phyloP scores from a whole-genome alignment of 2,113 vertebrate species.

The Pachypanchax playfairii region DNA sequence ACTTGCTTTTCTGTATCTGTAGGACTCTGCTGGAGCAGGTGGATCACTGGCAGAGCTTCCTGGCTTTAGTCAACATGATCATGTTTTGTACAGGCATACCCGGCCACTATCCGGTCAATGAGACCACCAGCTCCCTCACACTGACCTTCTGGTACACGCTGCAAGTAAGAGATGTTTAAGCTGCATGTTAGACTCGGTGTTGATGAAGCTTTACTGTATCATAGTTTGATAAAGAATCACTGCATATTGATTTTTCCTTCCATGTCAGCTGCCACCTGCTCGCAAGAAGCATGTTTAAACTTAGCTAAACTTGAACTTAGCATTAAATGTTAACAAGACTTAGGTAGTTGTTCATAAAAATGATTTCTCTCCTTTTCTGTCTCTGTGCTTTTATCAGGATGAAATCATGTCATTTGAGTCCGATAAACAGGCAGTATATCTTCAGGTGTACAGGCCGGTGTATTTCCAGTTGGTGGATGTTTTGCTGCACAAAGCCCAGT shows the following conservation, averaged over 20 bases:
- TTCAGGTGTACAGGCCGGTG: constrained; percentile 96
- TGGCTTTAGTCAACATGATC: constrained; percentile 99
- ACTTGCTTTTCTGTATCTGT: not conserved
- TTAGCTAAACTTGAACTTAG: too few species aligned
- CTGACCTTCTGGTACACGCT: constrained; percentile 98
- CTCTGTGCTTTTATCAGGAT: constrained; percentile 83
- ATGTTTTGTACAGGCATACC: constrained; percentile 99
- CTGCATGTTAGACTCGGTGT: not conserved
- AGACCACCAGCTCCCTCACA: constrained; percentile 98
- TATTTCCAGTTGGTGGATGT: constrained; percentile 99
- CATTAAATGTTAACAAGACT: too few species aligned
- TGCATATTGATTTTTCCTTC: not conserved
- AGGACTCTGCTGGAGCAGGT: constrained; percentile 96
- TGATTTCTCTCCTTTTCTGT: too few species aligned
- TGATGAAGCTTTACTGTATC: not conserved
- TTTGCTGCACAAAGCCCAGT: constrained; percentile 97
- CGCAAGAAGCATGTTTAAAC: too few species aligned
- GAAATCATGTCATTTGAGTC: constrained; percentile 97
- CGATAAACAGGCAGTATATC: constrained; percentile 93
- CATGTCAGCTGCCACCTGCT: too few species aligned
- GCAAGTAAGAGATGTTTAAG: constrained; percentile 80
- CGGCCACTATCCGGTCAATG: constrained; percentile 97
- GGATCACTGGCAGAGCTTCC: constrained; percentile 98
- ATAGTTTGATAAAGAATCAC: not conserved
- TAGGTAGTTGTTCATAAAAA: too few species aligned